Conservation (phyloP, 2,888 invertebrate species). For the Andrena marginata region DNA sequence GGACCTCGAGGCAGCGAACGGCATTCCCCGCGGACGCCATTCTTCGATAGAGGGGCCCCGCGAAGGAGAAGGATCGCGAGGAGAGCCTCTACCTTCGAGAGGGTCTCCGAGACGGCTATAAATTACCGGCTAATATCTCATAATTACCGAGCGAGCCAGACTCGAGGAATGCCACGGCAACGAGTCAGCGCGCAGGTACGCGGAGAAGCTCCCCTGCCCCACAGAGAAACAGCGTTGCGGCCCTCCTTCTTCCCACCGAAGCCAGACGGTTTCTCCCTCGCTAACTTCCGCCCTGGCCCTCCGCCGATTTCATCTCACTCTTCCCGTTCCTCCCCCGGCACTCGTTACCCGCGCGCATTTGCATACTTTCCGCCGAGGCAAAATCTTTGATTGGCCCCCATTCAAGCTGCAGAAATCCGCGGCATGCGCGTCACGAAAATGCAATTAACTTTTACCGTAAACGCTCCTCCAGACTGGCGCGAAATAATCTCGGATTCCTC, state of each 20-base stretch:
- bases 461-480: constrained; percentile 1
- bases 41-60: constrained; percentile 48
- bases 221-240: too few species aligned
- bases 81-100: constrained; percentile 61
- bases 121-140: constrained; percentile 83
- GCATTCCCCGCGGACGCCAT: constrained; percentile 58
- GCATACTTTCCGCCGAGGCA: constrained; percentile 6
- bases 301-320: too few species aligned
- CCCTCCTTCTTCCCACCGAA: too few species aligned
- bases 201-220: constrained; percentile 52
- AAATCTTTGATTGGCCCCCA: background rate
- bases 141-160: constrained; percentile 80
- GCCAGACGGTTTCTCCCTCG: too few species aligned
- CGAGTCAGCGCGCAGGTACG: constrained; percentile 77
- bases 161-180: constrained; percentile 74
- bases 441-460: constrained; percentile 38
- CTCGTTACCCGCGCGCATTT: too few species aligned
- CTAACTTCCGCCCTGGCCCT: too few species aligned
- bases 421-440: constrained; percentile 35
- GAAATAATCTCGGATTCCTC: constrained; percentile 5
- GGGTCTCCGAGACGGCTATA: constrained; percentile 79
- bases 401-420: constrained; percentile 18
- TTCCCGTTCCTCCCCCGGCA: too few species aligned
- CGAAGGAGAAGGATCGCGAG: constrained; percentile 45
- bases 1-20: constrained; percentile 43